These are phyloP conservation scores for Drosophila tanythrix DNA, from an alignment of 2,888 invertebrate genomes.

Conservation along the genomic window DNA sequence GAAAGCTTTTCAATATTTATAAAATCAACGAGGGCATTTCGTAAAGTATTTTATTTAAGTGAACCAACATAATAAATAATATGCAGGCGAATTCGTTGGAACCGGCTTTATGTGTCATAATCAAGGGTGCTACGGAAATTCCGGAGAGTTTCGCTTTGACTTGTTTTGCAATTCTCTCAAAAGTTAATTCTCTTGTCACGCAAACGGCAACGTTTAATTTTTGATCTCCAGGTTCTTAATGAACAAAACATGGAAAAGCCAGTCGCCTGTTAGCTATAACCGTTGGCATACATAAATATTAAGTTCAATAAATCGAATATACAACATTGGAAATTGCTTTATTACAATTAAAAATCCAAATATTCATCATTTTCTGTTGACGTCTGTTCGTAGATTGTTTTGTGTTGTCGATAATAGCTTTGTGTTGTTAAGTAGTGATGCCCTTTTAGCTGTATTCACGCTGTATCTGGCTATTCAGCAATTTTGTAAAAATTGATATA, in stretches of 20 bases:
- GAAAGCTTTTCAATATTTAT: slow-evolving; percentile 50
- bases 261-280: neutral
- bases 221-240: neutral
- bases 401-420: slow-evolving; percentile 6
- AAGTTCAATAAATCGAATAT: neutral
- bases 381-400: neutral
- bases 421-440: neutral
- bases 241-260: neutral
- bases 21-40: slow-evolving; percentile 45
- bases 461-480: neutral
- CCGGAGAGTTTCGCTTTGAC: neutral
- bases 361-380: neutral
- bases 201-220: neutral
- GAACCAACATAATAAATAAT: neutral
- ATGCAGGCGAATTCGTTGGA: neutral
- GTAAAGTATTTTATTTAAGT: slow-evolving; percentile 31
- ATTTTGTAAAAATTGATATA: neutral
- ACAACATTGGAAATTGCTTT: neutral
- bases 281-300: neutral
- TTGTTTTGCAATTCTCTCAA: neutral
- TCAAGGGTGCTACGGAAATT: neutral
- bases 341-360: neutral
- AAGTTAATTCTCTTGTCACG: neutral
- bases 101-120: neutral
- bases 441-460: neutral